Evolutionary conservation across 2,113 vertebrate genomes (phyloP).

Genomic region (Sialia sialis): DNA sequence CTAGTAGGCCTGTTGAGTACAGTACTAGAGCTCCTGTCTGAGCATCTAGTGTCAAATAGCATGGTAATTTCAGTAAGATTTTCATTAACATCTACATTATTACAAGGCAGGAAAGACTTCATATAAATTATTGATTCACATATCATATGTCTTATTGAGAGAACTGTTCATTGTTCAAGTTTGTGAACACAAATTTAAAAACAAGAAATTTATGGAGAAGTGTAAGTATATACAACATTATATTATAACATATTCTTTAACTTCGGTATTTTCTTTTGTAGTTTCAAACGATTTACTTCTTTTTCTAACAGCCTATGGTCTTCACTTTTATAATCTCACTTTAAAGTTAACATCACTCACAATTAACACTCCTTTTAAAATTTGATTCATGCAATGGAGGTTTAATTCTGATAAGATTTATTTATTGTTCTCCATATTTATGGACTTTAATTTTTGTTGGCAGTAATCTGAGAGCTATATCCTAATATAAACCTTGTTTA

Average conservation of each 20-base stretch:
- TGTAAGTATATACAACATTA: neutral
- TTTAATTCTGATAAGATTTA: neutral
- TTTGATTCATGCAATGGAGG: neutral
- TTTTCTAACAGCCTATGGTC: neutral
- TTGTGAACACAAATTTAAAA: neutral
- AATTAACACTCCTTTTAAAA: neutral
- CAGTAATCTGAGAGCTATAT: neutral
- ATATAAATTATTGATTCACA: neutral
- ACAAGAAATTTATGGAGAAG: neutral
- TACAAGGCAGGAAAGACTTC: neutral
- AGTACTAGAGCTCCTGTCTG: neutral
- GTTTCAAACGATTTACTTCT: neutral
- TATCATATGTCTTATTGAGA: neutral
- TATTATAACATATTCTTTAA: neutral
- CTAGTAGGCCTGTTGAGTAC: neutral
- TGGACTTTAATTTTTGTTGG: neutral
- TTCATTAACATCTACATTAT: neutral
- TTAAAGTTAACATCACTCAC: neutral
- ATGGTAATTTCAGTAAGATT: neutral
- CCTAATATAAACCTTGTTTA: neutral
- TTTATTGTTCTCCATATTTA: neutral
- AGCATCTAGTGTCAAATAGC: neutral
- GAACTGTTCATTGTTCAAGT: neutral
- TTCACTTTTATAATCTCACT: neutral
- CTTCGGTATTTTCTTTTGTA: neutral